These are phyloP conservation scores for Laticauda colubrina DNA, from an alignment of 2,113 vertebrate genomes.

Conservation along the genomic window DNA sequence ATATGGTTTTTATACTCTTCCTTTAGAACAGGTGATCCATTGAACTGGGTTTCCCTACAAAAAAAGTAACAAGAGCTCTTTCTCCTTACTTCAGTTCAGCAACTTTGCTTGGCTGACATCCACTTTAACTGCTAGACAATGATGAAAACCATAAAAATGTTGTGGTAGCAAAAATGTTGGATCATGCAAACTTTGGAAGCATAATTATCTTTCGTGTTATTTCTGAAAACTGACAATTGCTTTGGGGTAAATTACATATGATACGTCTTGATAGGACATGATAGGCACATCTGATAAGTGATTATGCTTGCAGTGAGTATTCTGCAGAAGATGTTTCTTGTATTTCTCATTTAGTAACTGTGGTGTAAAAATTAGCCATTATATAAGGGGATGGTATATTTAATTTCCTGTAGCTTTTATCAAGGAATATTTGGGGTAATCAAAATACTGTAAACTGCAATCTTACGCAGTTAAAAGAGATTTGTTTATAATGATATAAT, in stretches of 20 bases:
- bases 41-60: not conserved
- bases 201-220: not conserved
- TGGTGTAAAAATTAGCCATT: not conserved
- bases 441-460: slow-evolving; percentile 49
- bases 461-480: slow-evolving; percentile 56
- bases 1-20: not conserved
- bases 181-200: not conserved
- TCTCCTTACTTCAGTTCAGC: not conserved
- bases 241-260: not conserved
- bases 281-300: not conserved
- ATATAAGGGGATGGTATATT: not conserved
- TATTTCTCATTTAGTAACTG: not conserved
- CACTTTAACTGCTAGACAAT: not conserved
- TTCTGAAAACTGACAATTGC: not conserved
- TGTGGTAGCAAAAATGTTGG: not conserved
- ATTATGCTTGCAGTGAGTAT: not conserved
- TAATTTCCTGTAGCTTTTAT: slow-evolving; percentile 34
- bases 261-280: not conserved
- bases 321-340: not conserved
- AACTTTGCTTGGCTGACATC: not conserved
- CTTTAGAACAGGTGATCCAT: not conserved
- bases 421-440: not conserved
- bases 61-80: not conserved
- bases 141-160: not conserved
- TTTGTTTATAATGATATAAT: slow-evolving; percentile 60